These are phyloP conservation scores for Aphidoletes aphidimyza DNA, from an alignment of 2,888 invertebrate species.

Conservation along the genomic window DNA sequence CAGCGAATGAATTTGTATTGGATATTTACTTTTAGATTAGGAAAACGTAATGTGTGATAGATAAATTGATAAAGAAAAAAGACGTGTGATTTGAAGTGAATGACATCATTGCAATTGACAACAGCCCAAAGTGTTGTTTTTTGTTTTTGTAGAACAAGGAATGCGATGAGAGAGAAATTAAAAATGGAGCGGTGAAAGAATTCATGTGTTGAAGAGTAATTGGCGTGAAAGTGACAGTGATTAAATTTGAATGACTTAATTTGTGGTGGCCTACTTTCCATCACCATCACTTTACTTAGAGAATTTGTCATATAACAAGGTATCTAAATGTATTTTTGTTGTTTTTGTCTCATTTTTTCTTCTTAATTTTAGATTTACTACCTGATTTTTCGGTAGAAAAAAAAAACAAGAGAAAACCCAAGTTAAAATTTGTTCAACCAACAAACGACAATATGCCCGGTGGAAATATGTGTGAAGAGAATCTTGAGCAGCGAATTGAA, in stretches of 20 bases:
- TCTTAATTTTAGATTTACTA: background rate
- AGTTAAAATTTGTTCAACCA: background rate
- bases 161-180: background rate
- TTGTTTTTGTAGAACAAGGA: background rate
- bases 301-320: background rate
- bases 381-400: background rate
- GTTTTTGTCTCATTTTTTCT: no score
- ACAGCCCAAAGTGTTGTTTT: background rate
- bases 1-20: background rate
- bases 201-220: background rate
- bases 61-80: no score
- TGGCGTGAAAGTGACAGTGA: constrained; percentile 44
- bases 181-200: background rate
- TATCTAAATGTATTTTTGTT: background rate
- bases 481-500: constrained; percentile 59
- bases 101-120: constrained; percentile 7
- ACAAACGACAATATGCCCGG: background rate
- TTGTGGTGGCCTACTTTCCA: constrained; percentile 5
- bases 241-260: constrained; percentile 14
- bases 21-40: background rate
- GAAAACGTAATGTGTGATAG: no score
- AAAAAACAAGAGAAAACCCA: background rate
- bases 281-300: background rate
- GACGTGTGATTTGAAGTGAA: background rate
- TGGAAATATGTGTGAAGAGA: constrained; percentile 56